These are phyloP conservation scores for Ophraella communa DNA, from an alignment of 2,888 invertebrate genomes.

Conservation along the genomic window DNA sequence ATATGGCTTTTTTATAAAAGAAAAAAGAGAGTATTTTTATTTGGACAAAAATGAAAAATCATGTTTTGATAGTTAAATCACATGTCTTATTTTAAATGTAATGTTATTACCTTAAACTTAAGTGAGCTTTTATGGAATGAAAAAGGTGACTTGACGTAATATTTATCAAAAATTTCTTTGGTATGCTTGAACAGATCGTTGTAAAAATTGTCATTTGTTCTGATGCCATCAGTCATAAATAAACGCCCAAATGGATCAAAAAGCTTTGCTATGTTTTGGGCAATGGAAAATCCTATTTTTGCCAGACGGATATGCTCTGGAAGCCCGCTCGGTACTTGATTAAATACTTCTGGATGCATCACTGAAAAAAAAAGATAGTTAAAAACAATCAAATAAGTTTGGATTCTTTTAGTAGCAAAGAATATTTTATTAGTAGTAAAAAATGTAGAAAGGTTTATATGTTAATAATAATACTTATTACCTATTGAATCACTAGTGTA, in stretches of 20 bases:
- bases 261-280: slow-evolving; percentile 26
- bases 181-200: slow-evolving; percentile 4
- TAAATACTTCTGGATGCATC: slow-evolving; percentile 24
- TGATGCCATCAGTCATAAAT: slow-evolving; percentile 10
- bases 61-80: not conserved
- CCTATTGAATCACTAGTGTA: slow-evolving; percentile 33
- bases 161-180: slow-evolving; percentile 12
- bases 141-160: slow-evolving; percentile 13
- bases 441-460: not conserved
- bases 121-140: slow-evolving; percentile 13
- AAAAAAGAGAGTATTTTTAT: no score
- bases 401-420: no score
- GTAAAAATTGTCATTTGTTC: slow-evolving; percentile 19
- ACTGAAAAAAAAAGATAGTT: no score
- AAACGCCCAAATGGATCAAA: slow-evolving; percentile 24
- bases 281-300: slow-evolving; percentile 26
- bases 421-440: no score
- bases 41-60: not conserved
- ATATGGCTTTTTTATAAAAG: no score
- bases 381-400: no score
- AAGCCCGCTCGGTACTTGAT: not conserved
- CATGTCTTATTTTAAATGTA: not conserved
- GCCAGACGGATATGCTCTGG: slow-evolving; percentile 27
- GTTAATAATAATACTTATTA: not conserved
- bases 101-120: slow-evolving; percentile 21